Conservation (phyloP, 2,113 vertebrate genomes). For the Neopipo cinnamomea region DNA sequence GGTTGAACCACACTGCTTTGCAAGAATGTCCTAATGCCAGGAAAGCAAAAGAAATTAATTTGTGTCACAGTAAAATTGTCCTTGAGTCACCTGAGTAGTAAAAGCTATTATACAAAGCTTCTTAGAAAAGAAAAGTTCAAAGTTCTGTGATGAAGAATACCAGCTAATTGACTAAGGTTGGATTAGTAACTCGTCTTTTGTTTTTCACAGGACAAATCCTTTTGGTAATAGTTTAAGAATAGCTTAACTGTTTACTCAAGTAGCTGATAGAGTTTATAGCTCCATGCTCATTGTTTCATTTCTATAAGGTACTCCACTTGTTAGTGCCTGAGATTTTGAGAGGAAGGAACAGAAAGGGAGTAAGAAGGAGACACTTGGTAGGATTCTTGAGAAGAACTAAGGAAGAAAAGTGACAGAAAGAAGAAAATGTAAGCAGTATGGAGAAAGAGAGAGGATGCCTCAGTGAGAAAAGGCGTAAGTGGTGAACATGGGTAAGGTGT, state of each 20-base stretch:
- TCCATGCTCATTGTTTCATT: not conserved
- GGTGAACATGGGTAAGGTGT: not conserved
- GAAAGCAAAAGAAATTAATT: not conserved
- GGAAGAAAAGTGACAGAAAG: not conserved
- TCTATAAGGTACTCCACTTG: not conserved
- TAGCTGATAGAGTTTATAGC: not conserved
- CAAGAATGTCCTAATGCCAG: not conserved
- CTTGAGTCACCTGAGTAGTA: slow-evolving; percentile 23
- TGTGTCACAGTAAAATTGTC: not conserved
- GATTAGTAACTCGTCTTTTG: slow-evolving; percentile 24
- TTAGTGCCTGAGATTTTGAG: not conserved
- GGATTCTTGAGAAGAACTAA: not conserved
- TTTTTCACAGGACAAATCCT: not conserved
- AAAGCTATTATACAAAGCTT: slow-evolving; percentile 55
- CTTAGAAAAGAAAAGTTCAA: slow-evolving; percentile 57
- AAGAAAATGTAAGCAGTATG: not conserved
- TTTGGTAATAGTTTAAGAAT: not conserved
- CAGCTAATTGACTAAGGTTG: slow-evolving; percentile 35
- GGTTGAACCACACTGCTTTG: not conserved
- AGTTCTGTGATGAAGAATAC: slow-evolving; percentile 19
- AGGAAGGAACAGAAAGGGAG: not conserved
- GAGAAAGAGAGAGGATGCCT: not conserved
- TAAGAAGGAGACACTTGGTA: not conserved
- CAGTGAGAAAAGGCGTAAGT: not conserved
- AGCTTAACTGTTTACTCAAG: not conserved